phyloP scores from a whole-genome alignment of 2,888 invertebrate species.

The Ptychoptera contaminata region DNA sequence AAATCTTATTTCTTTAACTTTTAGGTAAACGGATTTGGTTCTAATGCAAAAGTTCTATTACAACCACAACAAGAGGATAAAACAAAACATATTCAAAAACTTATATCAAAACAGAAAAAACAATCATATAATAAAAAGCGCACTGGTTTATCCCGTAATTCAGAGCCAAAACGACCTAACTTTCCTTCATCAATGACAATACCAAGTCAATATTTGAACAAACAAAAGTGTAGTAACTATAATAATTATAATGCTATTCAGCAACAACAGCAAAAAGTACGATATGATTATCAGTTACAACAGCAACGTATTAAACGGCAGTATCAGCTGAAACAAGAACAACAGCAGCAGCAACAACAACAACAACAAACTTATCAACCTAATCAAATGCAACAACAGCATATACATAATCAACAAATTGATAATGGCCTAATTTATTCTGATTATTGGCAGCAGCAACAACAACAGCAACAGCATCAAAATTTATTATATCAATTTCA shows the following conservation, averaged over 20 bases:
- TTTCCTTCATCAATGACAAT: too few species aligned
- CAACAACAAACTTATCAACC: background rate
- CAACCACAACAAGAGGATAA: conserved; percentile 10
- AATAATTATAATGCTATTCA: background rate
- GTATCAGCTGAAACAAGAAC: background rate
- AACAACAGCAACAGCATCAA: conserved; percentile 3
- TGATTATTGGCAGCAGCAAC: background rate
- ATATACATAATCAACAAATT: background rate
- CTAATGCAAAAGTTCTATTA: background rate
- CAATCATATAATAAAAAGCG: background rate
- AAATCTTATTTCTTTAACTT: background rate
- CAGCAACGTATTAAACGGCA: background rate
- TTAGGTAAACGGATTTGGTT: background rate
- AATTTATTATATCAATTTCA: background rate
- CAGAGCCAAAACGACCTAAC: too few species aligned
- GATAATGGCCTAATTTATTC: too few species aligned
- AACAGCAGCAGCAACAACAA: background rate
- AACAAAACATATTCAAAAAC: conserved; percentile 12
- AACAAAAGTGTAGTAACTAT: background rate
- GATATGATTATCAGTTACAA: background rate
- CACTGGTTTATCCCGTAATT: too few species aligned
- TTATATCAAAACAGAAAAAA: conserved; percentile 9
- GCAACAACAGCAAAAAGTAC: background rate
- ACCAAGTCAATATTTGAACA: background rate
- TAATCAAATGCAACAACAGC: too few species aligned